Conservation (phyloP, 2,888 invertebrate species). For the Lycaena phlaeas region DNA sequence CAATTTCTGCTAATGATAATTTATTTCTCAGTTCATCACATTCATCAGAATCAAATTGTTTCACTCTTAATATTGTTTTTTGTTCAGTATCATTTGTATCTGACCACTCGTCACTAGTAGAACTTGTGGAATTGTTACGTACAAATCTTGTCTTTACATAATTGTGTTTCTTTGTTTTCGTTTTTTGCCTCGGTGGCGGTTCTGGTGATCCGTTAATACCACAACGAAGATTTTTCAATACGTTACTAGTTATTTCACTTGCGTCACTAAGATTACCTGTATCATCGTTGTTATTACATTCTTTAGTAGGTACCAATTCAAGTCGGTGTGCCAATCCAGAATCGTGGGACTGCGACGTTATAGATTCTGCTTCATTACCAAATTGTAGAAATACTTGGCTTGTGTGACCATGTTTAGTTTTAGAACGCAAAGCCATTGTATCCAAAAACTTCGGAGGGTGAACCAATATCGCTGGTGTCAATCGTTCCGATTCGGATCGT, state of each 20-base stretch:
- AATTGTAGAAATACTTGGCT: slow-evolving; percentile 75
- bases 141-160: slow-evolving; percentile 67
- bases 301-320: slow-evolving; percentile 9
- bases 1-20: slow-evolving; percentile 40
- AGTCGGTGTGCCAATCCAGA: slow-evolving; percentile 18
- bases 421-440: slow-evolving; percentile 86
- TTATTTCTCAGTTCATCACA: slow-evolving; percentile 35
- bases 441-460: slow-evolving; percentile 80
- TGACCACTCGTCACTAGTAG: slow-evolving; percentile 68
- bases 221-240: slow-evolving; percentile 49
- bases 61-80: slow-evolving; percentile 54
- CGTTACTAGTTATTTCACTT: slow-evolving; percentile 57
- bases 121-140: slow-evolving; percentile 57
- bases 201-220: slow-evolving; percentile 61
- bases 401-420: slow-evolving; percentile 73
- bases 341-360: slow-evolving; percentile 11
- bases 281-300: slow-evolving; percentile 32
- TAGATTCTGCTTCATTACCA: slow-evolving; percentile 39
- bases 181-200: slow-evolving; percentile 58
- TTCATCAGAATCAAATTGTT: slow-evolving; percentile 67
- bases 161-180: slow-evolving; percentile 58
- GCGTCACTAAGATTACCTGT: slow-evolving; percentile 55
- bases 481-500: slow-evolving; percentile 62
- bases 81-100: slow-evolving; percentile 63
- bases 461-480: slow-evolving; percentile 47